phyloP scores from a whole-genome alignment of 2,888 invertebrate genomes.

The Tetragonisca angustula region DNA sequence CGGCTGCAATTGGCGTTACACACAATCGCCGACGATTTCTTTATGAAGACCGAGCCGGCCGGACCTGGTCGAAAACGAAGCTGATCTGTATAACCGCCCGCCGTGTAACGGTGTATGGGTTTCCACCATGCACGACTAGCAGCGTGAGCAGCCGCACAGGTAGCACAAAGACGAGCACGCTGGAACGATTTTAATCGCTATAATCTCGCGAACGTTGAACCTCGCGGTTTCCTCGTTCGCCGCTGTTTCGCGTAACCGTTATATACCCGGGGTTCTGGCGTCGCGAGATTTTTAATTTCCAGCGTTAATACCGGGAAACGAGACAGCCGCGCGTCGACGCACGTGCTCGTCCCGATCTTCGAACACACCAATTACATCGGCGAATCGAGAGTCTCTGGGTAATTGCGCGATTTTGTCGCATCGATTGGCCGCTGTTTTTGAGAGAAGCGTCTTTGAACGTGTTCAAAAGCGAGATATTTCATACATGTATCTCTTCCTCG shows the following conservation, averaged over 20 bases:
- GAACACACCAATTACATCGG: constrained; percentile 3
- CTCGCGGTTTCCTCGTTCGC: constrained; percentile 31
- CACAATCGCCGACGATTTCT: not conserved
- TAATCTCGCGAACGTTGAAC: constrained; percentile 34
- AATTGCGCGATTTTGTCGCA: constrained; percentile 5
- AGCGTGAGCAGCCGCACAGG: no score
- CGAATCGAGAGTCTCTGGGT: not conserved
- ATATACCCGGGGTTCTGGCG: not conserved
- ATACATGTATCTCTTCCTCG: no score
- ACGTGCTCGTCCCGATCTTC: constrained; percentile 2
- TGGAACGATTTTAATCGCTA: constrained; percentile 32
- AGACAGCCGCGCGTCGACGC: not conserved
- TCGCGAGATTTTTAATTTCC: constrained; percentile 21
- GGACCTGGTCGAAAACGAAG: not conserved
- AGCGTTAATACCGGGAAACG: constrained; percentile 5
- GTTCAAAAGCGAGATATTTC: no score
- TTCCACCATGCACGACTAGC: no score
- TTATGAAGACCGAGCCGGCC: not conserved
- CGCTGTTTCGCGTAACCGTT: constrained; percentile 37
- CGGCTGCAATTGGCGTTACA: constrained; percentile 19
- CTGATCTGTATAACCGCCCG: no score
- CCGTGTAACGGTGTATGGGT: no score
- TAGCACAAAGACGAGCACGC: not conserved
- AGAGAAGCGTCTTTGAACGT: no score
- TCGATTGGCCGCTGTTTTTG: no score